phyloP scores from a whole-genome alignment of 2,888 invertebrate genomes.

The Molanna angustata region DNA sequence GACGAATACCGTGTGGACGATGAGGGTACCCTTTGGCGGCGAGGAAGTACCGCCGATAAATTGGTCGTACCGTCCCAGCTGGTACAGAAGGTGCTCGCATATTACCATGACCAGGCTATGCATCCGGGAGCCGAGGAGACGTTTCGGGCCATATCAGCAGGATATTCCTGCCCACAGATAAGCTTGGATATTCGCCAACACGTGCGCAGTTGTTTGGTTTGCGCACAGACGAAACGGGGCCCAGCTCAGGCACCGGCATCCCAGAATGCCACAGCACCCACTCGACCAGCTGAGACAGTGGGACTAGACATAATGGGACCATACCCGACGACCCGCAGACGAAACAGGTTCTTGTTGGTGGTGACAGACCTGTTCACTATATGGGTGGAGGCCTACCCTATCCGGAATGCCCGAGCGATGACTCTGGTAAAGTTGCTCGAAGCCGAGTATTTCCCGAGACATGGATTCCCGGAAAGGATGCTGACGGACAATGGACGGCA shows the following conservation, averaged over 20 bases:
- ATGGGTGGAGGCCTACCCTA: slow-evolving; percentile 34
- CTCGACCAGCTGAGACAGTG: background rate
- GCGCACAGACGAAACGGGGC: background rate
- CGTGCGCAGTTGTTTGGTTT: background rate
- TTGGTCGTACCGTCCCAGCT: background rate
- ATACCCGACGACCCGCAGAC: slow-evolving; percentile 9
- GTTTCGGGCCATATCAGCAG: background rate
- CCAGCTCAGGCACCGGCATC: background rate
- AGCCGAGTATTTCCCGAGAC: background rate
- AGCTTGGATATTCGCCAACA: background rate
- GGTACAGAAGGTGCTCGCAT: background rate
- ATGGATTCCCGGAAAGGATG: background rate
- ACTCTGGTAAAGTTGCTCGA: background rate
- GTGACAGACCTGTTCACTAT: slow-evolving; percentile 33
- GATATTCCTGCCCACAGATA: background rate
- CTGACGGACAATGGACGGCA: background rate
- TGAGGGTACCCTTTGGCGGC: too few relatives aligned
- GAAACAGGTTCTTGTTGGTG: slow-evolving; percentile 30
- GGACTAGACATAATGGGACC: background rate
- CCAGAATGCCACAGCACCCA: background rate
- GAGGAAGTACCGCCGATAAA: background rate
- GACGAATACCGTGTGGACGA: too few relatives aligned
- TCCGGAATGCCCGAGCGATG: slow-evolving; percentile 8
- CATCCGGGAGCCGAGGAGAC: background rate
- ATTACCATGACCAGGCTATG: background rate